Base-by-base conservation (phyloP, 2,113 vertebrate species). In the Strix uralensis region DNA sequence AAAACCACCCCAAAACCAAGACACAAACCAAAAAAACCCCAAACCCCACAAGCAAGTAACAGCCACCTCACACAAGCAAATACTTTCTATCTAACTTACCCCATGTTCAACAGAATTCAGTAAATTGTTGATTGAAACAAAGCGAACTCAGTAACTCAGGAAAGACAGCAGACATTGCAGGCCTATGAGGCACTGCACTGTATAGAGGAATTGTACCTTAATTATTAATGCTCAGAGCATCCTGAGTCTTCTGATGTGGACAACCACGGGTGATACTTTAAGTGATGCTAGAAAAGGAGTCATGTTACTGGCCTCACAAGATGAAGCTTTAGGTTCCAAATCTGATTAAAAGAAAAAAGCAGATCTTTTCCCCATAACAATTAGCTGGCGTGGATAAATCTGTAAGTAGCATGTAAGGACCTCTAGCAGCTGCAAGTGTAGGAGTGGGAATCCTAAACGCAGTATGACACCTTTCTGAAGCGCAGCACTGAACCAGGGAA, bases 1-100 rank as follows among this genome's bases (percentile, higher is more conserved):
- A 89, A 47, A 72, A 29, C 0, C 29, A 62, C 5, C 5, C 9
- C 26, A 63, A 86, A 77, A 49, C 2, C 29, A 91, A 81, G 34
- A 75, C 13, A 78, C 4, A 83, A 47, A 57, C 4, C 6, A 38
- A 70, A 73, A 51, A 47, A 36, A 2, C 0, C 7, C 2, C 9
- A 67, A 30, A 7, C 1, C 9, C 7, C 23, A 47, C 15, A 80
- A 42, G 5, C 57, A 72, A 63, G 25, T 20, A 36, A 87, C 11
- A 90, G 26, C 3, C 38, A 51, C 30, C 21, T 79, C 0, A 0
- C 27, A 63, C 3, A 3, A 65, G 26, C 13, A 70, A 55, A 15
- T 46, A 54, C 19, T 62, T 83, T 84, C 27, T 32, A n/a, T n/a
- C 17, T 29, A 44, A 83, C 57, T 65, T 69, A 54, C 25, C 85